These are phyloP conservation scores for Monomorium pharaonis DNA, from an alignment of 1,140 invertebrate genomes.

Conservation along the genomic window DNA sequence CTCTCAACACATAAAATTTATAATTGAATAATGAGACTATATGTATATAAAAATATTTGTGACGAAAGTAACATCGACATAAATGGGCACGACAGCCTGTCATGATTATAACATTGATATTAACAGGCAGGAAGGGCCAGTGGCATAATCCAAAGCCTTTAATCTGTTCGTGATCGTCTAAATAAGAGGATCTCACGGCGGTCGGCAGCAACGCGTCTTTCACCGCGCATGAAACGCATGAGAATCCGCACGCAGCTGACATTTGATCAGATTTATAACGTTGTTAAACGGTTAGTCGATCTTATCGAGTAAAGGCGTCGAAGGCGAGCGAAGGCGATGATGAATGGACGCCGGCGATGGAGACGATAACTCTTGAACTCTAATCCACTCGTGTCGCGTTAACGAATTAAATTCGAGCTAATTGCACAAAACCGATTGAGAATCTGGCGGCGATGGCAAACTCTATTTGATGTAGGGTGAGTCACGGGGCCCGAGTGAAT, in stretches of 20 bases:
- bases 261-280: slow-evolving; percentile 34
- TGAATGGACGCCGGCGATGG: slow-evolving; percentile 16
- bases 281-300: slow-evolving; percentile 13
- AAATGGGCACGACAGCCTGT: background rate
- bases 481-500: background rate
- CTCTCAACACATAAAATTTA: too few species aligned
- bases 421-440: slow-evolving; percentile 30
- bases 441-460: background rate
- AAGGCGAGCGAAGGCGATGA: background rate
- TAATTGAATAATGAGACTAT: too few species aligned
- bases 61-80: background rate
- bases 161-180: slow-evolving; percentile 8
- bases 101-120: too few species aligned
- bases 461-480: slow-evolving; percentile 20
- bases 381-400: slow-evolving; percentile 26
- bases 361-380: background rate
- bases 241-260: background rate
- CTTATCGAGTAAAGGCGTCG: slow-evolving; percentile 22
- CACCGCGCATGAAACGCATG: background rate
- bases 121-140: background rate
- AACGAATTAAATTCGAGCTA: slow-evolving; percentile 38
- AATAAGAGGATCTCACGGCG: background rate
- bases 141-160: background rate
- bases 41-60: too few species aligned
- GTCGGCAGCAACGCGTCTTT: background rate